These are phyloP conservation scores for Clarias laeviceps DNA, from an alignment of 2,797 vertebrate genomes.

Conservation along the genomic window DNA sequence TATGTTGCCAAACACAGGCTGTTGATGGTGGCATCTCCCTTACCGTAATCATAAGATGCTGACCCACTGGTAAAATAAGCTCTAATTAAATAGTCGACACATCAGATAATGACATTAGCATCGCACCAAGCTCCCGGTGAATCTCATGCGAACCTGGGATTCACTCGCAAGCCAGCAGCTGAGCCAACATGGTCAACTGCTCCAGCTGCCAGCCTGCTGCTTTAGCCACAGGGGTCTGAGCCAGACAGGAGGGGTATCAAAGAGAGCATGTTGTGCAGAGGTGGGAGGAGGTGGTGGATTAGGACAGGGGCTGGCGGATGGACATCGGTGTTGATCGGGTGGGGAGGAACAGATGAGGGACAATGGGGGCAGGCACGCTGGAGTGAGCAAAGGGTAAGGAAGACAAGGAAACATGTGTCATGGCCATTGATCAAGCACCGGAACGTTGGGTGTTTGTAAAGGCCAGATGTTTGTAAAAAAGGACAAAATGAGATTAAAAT, in stretches of 20 bases:
- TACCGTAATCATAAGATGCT: constrained; percentile 25
- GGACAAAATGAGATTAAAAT: constrained; percentile 70
- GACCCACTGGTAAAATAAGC: constrained; percentile 58
- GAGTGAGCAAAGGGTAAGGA: constrained; percentile 73
- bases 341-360: constrained; percentile 79
- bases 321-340: constrained; percentile 72
- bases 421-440: constrained; percentile 71
- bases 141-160: constrained; percentile 61
- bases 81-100: constrained; percentile 74
- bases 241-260: constrained; percentile 74
- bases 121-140: constrained; percentile 61
- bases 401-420: constrained; percentile 81
- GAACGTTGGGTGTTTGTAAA: constrained; percentile 78
- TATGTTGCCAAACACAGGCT: not conserved
- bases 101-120: constrained; percentile 56
- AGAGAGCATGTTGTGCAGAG: constrained; percentile 73
- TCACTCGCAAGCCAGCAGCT: constrained; percentile 75
- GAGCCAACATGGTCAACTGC: constrained; percentile 77
- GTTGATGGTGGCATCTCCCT: constrained; percentile 3
- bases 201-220: constrained; percentile 79
- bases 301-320: constrained; percentile 62
- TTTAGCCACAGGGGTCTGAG: constrained; percentile 65
- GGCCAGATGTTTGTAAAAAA: constrained; percentile 72
- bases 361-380: constrained; percentile 71
- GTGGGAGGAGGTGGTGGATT: constrained; percentile 62